These are phyloP conservation scores for Bettongia penicillata DNA, from an alignment of 2,113 vertebrate species.

Conservation along the genomic window DNA sequence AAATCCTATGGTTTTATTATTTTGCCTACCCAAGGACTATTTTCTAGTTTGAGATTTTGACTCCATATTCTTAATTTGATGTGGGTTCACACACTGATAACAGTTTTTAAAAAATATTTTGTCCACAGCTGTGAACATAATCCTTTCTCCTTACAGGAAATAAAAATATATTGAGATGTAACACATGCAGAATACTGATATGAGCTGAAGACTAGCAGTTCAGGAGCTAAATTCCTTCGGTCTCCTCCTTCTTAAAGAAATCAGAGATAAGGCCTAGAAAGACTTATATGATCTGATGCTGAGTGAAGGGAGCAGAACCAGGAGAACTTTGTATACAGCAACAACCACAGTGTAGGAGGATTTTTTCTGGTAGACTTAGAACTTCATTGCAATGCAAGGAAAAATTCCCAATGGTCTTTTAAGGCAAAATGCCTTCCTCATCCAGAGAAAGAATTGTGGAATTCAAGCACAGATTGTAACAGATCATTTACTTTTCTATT, in stretches of 20 bases:
- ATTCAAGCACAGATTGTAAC: too few species aligned
- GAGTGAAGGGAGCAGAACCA: too few species aligned
- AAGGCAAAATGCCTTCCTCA: too few species aligned
- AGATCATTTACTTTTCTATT: too few species aligned
- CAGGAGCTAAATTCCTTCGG: not conserved
- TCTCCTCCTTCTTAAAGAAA: not conserved
- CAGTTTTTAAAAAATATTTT: not conserved
- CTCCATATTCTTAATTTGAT: not conserved
- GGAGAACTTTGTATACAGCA: too few species aligned
- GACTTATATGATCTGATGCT: too few species aligned
- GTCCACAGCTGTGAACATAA: not conserved
- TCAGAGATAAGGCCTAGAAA: not conserved
- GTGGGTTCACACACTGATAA: not conserved
- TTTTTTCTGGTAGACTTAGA: too few species aligned
- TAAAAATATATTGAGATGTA: not conserved
- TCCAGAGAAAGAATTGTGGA: too few species aligned
- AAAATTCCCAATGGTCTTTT: too few species aligned
- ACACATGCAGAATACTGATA: not conserved
- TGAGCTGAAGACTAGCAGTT: not conserved
- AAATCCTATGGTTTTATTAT: not conserved
- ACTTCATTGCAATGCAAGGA: too few species aligned
- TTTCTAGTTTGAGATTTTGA: not conserved
- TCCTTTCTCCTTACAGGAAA: not conserved
- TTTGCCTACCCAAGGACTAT: not conserved
- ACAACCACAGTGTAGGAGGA: too few species aligned